Conservation (phyloP, 2,888 invertebrate genomes). For the Aelia acuminata region DNA sequence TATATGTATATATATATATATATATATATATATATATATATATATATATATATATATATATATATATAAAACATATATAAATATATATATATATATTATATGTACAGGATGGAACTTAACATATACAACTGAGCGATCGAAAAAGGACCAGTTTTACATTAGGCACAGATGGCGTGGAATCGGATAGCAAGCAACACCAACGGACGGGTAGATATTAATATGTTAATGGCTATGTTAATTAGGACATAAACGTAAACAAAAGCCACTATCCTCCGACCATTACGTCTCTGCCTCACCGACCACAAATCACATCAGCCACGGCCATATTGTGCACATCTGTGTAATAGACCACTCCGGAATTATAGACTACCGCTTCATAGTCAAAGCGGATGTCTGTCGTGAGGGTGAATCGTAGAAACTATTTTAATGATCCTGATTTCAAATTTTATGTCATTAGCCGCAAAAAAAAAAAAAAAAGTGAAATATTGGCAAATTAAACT, state of each 20-base stretch:
- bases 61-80: too few species aligned
- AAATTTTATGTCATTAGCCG: too few species aligned
- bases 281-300: constrained; percentile 32
- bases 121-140: background rate
- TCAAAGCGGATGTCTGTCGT: background rate
- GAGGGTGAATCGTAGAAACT: background rate
- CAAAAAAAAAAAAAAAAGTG: too few species aligned
- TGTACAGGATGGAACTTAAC: too few species aligned
- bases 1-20: too few species aligned
- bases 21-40: too few species aligned
- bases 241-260: constrained; percentile 38
- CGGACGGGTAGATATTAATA: constrained; percentile 15
- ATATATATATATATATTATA: too few species aligned
- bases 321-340: background rate
- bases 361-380: background rate
- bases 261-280: constrained; percentile 24
- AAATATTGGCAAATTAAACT: too few species aligned
- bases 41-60: too few species aligned
- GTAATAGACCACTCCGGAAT: background rate
- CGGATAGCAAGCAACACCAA: background rate
- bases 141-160: background rate
- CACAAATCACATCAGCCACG: constrained; percentile 6
- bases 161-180: background rate
- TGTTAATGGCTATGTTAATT: constrained; percentile 38
- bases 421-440: too few species aligned